Base-by-base conservation (phyloP, 2,888 invertebrate species). In the Caradrina kadenii region DNA sequence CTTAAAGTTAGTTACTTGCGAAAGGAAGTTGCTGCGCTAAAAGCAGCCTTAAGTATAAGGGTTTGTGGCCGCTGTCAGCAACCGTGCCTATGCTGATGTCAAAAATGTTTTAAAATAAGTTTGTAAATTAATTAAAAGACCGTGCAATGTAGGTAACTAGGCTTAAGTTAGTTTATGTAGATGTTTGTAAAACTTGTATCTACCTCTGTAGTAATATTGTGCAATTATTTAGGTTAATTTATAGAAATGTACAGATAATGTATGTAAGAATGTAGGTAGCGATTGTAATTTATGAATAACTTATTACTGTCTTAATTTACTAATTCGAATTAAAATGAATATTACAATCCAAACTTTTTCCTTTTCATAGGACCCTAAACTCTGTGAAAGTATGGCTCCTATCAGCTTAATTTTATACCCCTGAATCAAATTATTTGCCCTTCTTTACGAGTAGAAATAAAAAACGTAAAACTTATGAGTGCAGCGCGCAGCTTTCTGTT, bases 1-100 rank as follows among this genome's bases (percentile, higher is more conserved):
- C 97, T 99, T 52, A 96, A 99, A 68, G 98, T 98, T 0, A 98
- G 98, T 0, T 98, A 97, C 85, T 95, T 99, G 31, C 89, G 86
- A 73, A 91, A 88, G 39, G 88, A 93, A 81, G 76, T 93, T 13
- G 86, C 91, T 0, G 81, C 85, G 15, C 67, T 94, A 26, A 91
- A 91, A 63, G 76, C 90, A 0, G 73, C 87, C 31, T 65, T 93
- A 15, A 89, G 88, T 0, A 66, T 87, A 0, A 84, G 80, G 65
- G 60, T 82, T 2, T 92, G 92, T 69, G 77, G 55, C 0, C 74
- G 84, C 11, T 92, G 92, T 61, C 87, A 84, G 6, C 86, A 82
- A 15, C 73, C 81, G 26, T 87, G 87, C 39, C 66, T 69, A 7
- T 83, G 82, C 8, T 83, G 45, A 63, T 66, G 21, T 13, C 22